Base-by-base conservation (phyloP, 1,140 invertebrate genomes). In the Aporrectodea caliginosa region DNA sequence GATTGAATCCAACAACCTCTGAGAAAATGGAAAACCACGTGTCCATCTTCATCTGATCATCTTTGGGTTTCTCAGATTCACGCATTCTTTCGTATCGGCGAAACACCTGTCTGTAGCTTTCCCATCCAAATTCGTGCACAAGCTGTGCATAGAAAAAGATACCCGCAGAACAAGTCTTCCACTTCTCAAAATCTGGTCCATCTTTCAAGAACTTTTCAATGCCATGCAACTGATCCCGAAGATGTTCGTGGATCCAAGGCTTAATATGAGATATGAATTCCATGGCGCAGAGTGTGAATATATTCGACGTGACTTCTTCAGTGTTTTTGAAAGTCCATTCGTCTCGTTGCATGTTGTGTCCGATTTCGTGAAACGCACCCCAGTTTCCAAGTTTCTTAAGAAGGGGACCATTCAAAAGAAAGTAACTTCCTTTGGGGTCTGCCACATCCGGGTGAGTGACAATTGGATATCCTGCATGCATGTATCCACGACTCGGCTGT, bases 381-480 rank as follows among this genome's bases (percentile, higher is more conserved):
- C 83, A 84, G 34, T 68, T 77, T 16, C 84, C 83, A 34, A 82
- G 35, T 34, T 73, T 69, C 27, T 35, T 35, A 30, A 83, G 73
- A 27, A 68, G 35, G 16, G 79, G 35, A 29, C 31, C 29, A 72
- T 80, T 71, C n/a, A 81, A 73, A 33, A 83, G 68, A 72, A 79
- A 81, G 30, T 78, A 34, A 31, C 74, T 75, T 35, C 72, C 71
- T 35, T 78, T 77, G 34, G 74, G 80, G 34, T 83, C 74, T 68
- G 82, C 75, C 31, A 83, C 80, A 74, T 84, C 83, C n/a, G 83
- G 33, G 78, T 84, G 83, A 16, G 83, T 83, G 1, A 83, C 82
- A 70, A 84, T 84, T 1, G 84, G 84, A 78, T 83, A 84, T n/a
- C 84, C 84, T 16, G 78, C 73, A 76, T 83, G 83, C 83, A 84